These are phyloP conservation scores for Invenusta paracnida DNA, from an alignment of 2,888 invertebrate genomes.

Conservation along the genomic window DNA sequence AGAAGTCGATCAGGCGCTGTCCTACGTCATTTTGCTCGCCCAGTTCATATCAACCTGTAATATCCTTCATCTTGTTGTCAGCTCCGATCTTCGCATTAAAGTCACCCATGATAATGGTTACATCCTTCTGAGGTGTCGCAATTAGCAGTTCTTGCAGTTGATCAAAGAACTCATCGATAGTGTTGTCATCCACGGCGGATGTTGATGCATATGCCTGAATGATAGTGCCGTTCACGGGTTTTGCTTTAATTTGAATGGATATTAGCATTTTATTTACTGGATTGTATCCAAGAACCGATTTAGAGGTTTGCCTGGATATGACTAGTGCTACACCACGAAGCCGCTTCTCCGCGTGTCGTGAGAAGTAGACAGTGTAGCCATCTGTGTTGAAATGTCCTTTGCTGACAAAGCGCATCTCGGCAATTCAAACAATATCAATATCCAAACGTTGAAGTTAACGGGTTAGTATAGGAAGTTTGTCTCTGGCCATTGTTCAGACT, in stretches of 20 bases:
- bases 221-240: constrained; percentile 46
- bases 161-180: constrained; percentile 25
- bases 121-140: constrained; percentile 45
- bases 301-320: background rate
- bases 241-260: constrained; percentile 45
- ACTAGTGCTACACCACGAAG: background rate
- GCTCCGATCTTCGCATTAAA: no score
- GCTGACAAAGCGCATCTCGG: background rate
- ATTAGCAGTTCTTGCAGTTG: constrained; percentile 37
- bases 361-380: background rate
- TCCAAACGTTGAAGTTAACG: background rate
- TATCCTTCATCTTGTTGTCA: no score
- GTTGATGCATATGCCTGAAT: constrained; percentile 47
- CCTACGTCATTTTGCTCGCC: constrained; percentile 40
- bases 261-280: constrained; percentile 41
- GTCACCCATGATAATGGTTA: no score
- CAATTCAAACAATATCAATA: background rate
- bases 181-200: constrained; percentile 38
- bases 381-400: background rate
- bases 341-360: background rate
- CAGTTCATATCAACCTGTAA: background rate
- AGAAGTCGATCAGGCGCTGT: constrained; percentile 37
- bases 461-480: background rate
- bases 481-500: background rate
- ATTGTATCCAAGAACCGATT: background rate